Evolutionary conservation across 2,797 vertebrate genomes (phyloP), one percentile per base, ranked within the genome.

Genomic region (Scolopax rusticola): DNA sequence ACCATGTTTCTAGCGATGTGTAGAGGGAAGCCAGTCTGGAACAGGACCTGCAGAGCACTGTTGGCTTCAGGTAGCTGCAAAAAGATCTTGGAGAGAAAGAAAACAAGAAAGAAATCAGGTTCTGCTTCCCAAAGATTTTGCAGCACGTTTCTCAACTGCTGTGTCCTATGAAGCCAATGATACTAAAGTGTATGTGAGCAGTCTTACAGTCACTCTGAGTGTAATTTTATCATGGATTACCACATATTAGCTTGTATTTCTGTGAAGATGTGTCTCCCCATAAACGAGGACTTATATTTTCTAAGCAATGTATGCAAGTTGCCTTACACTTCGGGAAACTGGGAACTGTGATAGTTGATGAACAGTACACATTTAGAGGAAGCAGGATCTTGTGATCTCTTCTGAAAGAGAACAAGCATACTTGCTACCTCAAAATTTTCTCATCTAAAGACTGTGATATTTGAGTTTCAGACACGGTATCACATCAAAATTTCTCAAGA

Each of bases 131-230:
- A 57, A 51, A 40, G 25, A 32, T 61, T 67, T 71, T 57, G 15
- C 17, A 73, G 27, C 17, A 32, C 11, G 28, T 33, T 71, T 71
- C 65, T 67, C 47, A 40, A 7, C 20, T 60, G 12, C 27, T 69
- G 15, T 1, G 2, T 13, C 11, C 25, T 11, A 2, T 23, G 25
- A 74, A 87, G 67, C 4, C 23, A 56, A 33, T 0, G 0, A n/a
- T 50, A 47, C 11, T 50, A 5, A 85, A 68, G 30, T 6, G 4
- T 24, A 15, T 24, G 9, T 57, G 23, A 40, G 14, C 64, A n/a
- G 5, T 51, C n/a, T 85, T 41, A 12, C 3, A 21, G 43, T 38
- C 23, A 38, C 19, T 28, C 5, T 2, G 5, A 54, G 5, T 7
- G 6, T 15, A 7, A 11, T 86, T 83, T 47, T 63, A 50, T 24